Evolutionary conservation across 2,797 vertebrate species (phyloP), one percentile per base, ranked within the genome.

Genomic region (Delichon dasypus): DNA sequence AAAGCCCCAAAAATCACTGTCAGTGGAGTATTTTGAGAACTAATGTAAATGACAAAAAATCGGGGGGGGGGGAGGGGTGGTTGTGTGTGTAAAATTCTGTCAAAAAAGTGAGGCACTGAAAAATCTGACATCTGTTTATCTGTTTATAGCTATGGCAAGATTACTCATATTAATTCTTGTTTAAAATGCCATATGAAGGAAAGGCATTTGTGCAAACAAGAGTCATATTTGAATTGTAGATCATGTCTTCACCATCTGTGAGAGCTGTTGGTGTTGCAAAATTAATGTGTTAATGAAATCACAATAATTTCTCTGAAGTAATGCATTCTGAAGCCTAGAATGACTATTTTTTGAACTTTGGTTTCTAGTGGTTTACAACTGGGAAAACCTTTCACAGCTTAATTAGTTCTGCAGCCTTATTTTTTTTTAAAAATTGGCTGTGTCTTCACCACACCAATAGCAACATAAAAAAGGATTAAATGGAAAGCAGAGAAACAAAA

Each of bases 201-300:
- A 98, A 98, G 96, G 97, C 98, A 98, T 98, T 98, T 98, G 98
- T 98, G 98, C 98, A 98, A 98, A 98, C 98, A 98, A 98, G 98
- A 98, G 97, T 98, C 97, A 97, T 98, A 98, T 98, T 98, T 98
- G 98, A 98, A 98, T 98, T 98, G 98, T 98, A 98, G 98, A 98
- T 98, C 97, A 98, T 98, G 98, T 98, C 97, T 98, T 97, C 95
- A 96, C 98, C 98, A 98, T 98, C 98, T 98, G 98, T 98, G 98
- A 98, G 98, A 98, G 97, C 98, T 98, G 98, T 98, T 98, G 98
- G 98, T 98, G 98, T 98, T 98, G 97, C 97, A 98, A 98, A 98
- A 98, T 98, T 98, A 98, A 98, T 98, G 98, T 98, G 98, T 98
- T 98, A 98, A 98, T 98, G 98, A 98, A 98, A 98, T 98, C 98